Evolutionary conservation across 2,797 vertebrate species (phyloP), one percentile per base, ranked within the genome.

Genomic region (Aphelocoma californica): DNA sequence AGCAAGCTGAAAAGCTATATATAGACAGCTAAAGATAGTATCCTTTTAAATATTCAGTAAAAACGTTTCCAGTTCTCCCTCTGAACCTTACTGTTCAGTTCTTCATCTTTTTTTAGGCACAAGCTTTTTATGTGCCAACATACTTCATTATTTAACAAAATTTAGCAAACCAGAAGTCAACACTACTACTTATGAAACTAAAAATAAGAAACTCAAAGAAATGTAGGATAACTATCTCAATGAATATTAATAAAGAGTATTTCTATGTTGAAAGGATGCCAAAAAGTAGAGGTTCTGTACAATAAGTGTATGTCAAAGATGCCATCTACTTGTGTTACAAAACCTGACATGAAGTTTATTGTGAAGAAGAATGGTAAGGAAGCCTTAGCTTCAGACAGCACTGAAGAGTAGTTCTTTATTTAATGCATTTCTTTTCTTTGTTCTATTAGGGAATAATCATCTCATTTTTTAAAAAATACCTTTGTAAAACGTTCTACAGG

Each of bases 21-120:
- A 95, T 90, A 96, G 89, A 66, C 25, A 89, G 69, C 92, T 96
- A 96, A 97, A 96, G 58, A 95, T 97, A 97, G 95, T 48, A 93
- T 78, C 81, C 42, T 95, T 93, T 97, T 83, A 96, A 97, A 95
- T 96, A 97, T 97, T 95, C 83, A 96, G 47, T 75, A 86, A 97
- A 95, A 95, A 93, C 69, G 44, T 75, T 88, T 64, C 38, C 25
- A 86, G 77, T 57, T 88, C 93, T 95, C 78, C 79, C 64, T 96
- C 69, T 97, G 94, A 96, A 97, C 92, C 87, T 86, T 90, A 75
- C 57, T 93, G 56, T 69, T 84, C 70, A 91, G 87, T 90, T 97
- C 85, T 91, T 83, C 4, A 69, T 95, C 91, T 94, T 95, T 96
- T 96, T 96, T 96, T 96, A 97, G 95, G 47, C 69, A 89, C 47